These are phyloP conservation scores for Torymus aiolomorphi DNA, from an alignment of 2,888 invertebrate species.

Conservation along the genomic window DNA sequence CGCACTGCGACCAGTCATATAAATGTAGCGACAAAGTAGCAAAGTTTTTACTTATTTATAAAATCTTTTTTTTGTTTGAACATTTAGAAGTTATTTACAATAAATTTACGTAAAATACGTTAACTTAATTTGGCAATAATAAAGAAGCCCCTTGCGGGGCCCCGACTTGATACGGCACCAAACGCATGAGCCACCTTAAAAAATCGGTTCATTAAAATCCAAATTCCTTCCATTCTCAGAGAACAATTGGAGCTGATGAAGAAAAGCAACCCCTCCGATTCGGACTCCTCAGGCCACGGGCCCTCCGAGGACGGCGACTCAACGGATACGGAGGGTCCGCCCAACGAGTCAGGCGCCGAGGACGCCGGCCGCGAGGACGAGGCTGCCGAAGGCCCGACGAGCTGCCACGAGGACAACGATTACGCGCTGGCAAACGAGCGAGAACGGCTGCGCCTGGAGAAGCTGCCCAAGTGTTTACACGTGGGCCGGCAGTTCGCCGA, in stretches of 20 bases:
- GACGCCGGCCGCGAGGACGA: slow-evolving; percentile 65
- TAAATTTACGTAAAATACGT: no score
- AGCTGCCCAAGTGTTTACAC: slow-evolving; percentile 79
- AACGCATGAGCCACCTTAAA: no score
- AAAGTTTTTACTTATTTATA: no score
- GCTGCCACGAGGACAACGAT: slow-evolving; percentile 68
- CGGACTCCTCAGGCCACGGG: slow-evolving; percentile 73
- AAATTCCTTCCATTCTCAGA: slow-evolving; percentile 53
- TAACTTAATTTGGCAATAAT: no score
- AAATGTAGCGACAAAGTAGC: no score
- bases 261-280: slow-evolving; percentile 70
- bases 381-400: slow-evolving; percentile 59
- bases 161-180: no score
- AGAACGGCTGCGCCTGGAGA: slow-evolving; percentile 77
- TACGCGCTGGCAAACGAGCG: slow-evolving; percentile 73
- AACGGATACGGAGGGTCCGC: slow-evolving; percentile 72
- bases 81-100: no score
- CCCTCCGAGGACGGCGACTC: slow-evolving; percentile 73
- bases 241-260: slow-evolving; percentile 75
- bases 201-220: no score
- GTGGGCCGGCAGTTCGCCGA: slow-evolving; percentile 75
- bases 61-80: no score
- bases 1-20: no score
- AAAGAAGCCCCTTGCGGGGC: no score
- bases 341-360: slow-evolving; percentile 69